These are phyloP conservation scores for Agonopterix arenella DNA, from an alignment of 2,888 invertebrate genomes.

Conservation along the genomic window DNA sequence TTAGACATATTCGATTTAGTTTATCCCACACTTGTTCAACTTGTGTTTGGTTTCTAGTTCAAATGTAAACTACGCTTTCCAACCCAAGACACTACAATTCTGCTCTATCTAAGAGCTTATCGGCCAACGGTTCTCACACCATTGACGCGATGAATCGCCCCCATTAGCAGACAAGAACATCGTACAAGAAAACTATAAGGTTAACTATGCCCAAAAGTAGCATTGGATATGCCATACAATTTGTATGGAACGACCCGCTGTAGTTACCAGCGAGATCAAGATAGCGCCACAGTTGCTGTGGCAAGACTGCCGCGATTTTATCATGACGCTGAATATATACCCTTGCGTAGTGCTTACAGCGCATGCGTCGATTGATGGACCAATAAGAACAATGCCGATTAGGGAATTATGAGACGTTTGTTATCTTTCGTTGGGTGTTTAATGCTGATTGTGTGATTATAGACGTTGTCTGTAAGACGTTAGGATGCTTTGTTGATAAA, in stretches of 20 bases:
- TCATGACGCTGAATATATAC: slow-evolving; percentile 52
- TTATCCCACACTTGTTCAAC: too few relatives aligned
- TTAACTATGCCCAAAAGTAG: slow-evolving; percentile 74
- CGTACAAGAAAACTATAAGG: slow-evolving; percentile 65
- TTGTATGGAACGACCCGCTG: slow-evolving; percentile 69
- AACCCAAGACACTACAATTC: slow-evolving; percentile 20
- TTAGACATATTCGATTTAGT: too few relatives aligned
- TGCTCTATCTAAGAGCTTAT: slow-evolving; percentile 22
- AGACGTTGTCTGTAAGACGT: background rate
- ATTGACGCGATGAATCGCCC: slow-evolving; percentile 57
- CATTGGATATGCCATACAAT: slow-evolving; percentile 70
- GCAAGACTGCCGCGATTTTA: slow-evolving; percentile 58
- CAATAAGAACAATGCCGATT: slow-evolving; percentile 62
- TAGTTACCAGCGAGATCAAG: slow-evolving; percentile 60
- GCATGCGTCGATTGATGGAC: slow-evolving; percentile 62
- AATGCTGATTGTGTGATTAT: background rate
- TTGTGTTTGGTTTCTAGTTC: too few relatives aligned
- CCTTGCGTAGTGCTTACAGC: slow-evolving; percentile 39
- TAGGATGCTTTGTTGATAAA: too few relatives aligned
- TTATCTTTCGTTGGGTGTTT: background rate
- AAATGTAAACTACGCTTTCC: too few relatives aligned
- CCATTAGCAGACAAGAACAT: slow-evolving; percentile 60
- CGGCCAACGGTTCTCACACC: slow-evolving; percentile 41
- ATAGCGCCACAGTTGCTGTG: slow-evolving; percentile 57
- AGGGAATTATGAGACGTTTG: slow-evolving; percentile 23